Evolutionary conservation across 2,113 vertebrate species (phyloP), one percentile per base, ranked within the genome.

Genomic region (Cygnus buccinator): DNA sequence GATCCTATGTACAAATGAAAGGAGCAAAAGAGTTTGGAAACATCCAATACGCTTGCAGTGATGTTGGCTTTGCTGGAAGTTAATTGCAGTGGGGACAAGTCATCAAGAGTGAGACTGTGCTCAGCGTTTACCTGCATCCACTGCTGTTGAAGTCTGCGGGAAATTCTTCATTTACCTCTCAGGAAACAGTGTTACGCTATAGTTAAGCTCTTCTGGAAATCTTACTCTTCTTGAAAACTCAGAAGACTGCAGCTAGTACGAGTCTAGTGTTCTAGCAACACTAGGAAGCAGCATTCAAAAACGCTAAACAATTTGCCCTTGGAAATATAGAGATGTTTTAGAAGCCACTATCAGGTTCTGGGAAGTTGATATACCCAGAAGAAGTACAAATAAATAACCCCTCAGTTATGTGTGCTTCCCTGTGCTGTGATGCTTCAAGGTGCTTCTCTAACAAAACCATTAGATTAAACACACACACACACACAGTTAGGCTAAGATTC

Each of bases 1-100:
- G 81, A 55, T 86, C 44, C 52, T 67, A 43, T 6, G 22, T 61
- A 85, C 39, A 83, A 78, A 89, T 62, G 57, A 95, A 97, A 96
- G 35, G 37, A 86, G 16, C 11, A 86, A 89, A 90, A 26, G 17
- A 57, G 59, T 50, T 81, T 87, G 46, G 81, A 95, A 94, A 48
- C 16, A 59, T 20, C 11, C 23, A 16, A 39, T 46, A 35, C 28
- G 33, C 11, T 87, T 67, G 26, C 18, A 57, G 12, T 74, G 58
- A 33, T 44, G 13, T 7, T 87, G 43, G 8, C 57, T 66, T 86
- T 95, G 35, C 57, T 93, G 41, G 54, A 96, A 62, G 33, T 78
- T 44, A 78, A 72, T 43, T 58, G 46, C 23, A 44, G 37, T 0
- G 44, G 9, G 31, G 18, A n/a, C 5, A 77, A 77, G 8, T 86